Conservation (phyloP, 2,113 vertebrate species). For the Pelvicachromis taeniatus region DNA sequence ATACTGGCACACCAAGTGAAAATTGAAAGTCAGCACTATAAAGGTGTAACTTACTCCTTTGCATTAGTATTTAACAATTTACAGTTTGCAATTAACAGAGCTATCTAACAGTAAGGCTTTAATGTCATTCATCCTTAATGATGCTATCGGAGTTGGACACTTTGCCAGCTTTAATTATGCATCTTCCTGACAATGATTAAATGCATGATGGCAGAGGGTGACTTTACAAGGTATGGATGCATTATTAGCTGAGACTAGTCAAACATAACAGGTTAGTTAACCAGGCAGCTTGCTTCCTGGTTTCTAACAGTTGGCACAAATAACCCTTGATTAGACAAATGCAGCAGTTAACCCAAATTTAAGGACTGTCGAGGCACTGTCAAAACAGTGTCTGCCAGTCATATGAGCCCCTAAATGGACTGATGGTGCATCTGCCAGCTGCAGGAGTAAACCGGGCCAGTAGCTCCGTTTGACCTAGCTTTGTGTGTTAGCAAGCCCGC, state of each 20-base stretch:
- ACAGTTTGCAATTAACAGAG: not conserved
- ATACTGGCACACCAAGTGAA: not conserved
- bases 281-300: not conserved
- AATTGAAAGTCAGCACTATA: not conserved
- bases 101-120: not conserved
- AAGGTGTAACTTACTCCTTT: not conserved
- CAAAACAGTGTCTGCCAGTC: not conserved
- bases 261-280: not conserved
- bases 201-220: not conserved
- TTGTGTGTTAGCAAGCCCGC: constrained; percentile 10
- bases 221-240: not conserved
- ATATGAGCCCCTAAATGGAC: not conserved
- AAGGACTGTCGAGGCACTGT: not conserved
- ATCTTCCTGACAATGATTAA: not conserved
- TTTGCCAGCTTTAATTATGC: not conserved
- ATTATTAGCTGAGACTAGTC: not conserved
- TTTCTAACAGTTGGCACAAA: not conserved
- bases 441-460: not conserved
- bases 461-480: not conserved
- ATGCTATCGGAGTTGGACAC: not conserved
- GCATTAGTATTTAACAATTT: not conserved
- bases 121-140: not conserved
- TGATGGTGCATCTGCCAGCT: not conserved
- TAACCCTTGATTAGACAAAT: not conserved
- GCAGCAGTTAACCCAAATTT: not conserved